Evolutionary conservation across 2,888 invertebrate genomes (phyloP).

Genomic region (Harpagoxenus sublaevis): DNA sequence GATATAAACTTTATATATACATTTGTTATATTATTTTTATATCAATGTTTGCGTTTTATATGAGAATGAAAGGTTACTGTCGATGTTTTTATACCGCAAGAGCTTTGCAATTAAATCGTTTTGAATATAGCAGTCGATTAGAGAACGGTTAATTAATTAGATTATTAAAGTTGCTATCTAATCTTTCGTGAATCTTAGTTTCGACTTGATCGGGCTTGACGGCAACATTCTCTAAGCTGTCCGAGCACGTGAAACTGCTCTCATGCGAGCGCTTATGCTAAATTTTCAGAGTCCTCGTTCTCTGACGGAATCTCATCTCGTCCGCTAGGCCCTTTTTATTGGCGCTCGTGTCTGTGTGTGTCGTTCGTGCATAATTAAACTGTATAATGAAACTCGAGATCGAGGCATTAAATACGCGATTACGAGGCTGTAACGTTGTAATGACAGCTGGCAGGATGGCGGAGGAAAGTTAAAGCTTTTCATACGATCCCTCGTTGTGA

Average conservation of each 20-base stretch:
- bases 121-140: background rate
- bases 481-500: background rate
- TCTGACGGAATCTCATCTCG: conserved; percentile 10
- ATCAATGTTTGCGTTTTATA: too few species aligned
- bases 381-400: conserved; percentile 46
- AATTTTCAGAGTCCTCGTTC: conserved; percentile 40
- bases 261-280: conserved; percentile 28
- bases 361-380: conserved; percentile 41
- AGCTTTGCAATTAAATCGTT: background rate
- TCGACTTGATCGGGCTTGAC: background rate
- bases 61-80: too few species aligned
- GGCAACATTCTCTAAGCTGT: background rate
- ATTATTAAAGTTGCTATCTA: background rate
- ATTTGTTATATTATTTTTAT: background rate
- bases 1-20: background rate
- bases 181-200: background rate
- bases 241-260: conserved; percentile 20
- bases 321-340: conserved; percentile 34
- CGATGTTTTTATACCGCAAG: background rate
- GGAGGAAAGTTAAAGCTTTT: background rate
- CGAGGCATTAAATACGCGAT: conserved; percentile 20
- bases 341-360: background rate
- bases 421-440: conserved; percentile 16
- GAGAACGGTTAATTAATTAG: background rate
- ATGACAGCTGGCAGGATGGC: background rate